Base-by-base conservation (phyloP, 2,797 vertebrate genomes). In the Sebastes hubbsi region DNA sequence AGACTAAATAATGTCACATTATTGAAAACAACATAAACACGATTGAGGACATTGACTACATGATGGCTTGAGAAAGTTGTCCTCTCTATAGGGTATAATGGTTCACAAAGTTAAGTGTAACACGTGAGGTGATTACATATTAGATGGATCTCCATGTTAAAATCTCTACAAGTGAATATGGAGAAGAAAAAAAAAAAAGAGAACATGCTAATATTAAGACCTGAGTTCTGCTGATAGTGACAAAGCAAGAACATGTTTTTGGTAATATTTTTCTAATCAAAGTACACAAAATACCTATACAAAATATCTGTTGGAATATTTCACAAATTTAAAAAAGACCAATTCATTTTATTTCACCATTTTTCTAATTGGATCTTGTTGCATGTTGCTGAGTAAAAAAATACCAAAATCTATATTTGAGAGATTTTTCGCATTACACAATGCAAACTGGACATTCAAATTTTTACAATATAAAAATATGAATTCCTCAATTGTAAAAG, bases 391-490 rank as follows among this genome's bases (percentile, higher is more conserved):
- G 16, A 70, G 12, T 58, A 49, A 22, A 69, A 54, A 24, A 18
- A 4, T 8, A 63, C 1, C 13, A 29, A 29, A 52, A 61, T 2
- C 12, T 11, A 18, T 7, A 24, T 5, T 30, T 25, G 25, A 42
- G 38, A 72, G 25, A 30, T 32, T 5, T 68, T 14, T 55, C 3
- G 2, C n/a, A 20, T 34, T 20, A 34, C 18, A 79, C 18, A 49
- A 56, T 56, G 67, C 56, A 38, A 80, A 49, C 8, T 18, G 27
- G 7, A 78, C 36, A 66, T 75, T 80, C 32, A 81, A 29, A 75
- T 82, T 73, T 61, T 62, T 12, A 10, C 52, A 25, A 46, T 32
- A n/a, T 55, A 64, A 62, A 87, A 84, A 78, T 84, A 84, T 27
- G 2, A 58, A 59, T 65, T 86, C 30, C 34, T 34, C 11, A 12